Evolutionary conservation across 2,113 vertebrate species (phyloP), one percentile per base, ranked within the genome.

Genomic region (Noctilio leporinus): DNA sequence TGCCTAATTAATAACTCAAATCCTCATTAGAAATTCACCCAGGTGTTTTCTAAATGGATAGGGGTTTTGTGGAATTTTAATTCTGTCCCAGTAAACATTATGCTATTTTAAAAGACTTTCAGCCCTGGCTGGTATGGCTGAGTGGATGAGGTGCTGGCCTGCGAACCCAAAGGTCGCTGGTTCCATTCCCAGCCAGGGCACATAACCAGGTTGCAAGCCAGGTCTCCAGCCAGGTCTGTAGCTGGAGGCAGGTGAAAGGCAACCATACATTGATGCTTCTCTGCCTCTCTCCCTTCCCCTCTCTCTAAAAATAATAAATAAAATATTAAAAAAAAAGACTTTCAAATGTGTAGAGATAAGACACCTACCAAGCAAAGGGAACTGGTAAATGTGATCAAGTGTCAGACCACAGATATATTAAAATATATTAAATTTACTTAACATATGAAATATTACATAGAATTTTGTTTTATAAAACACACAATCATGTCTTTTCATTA

Each of bases 1-100:
- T 75, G 49, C 28, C 85, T 93, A 91, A 93, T 96, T 87, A 94
- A 95, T 95, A 89, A 92, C 59, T 55, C 62, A 67, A 69, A 88
- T 76, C 67, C 40, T 59, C 53, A 85, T 81, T 92, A 95, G 84
- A 96, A 94, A 93, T 57, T 82, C 84, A 89, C 40, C 89, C 17
- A 8, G 59, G 22, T 89, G 26, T 87, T 93, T 95, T 78, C 40
- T 73, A 49, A 85, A 82, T 12, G 73, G 59, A 57, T 49, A 55
- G 35, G 10, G 22, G 62, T 81, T 91, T 84, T 93, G 43, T 35
- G 78, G 7, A 84, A 47, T 35, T 93, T 92, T 43, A 67, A 81
- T 77, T 95, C 87, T 62, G 14, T 64, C 59, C 43, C 26, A 20
- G 17, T 30, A 86, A 93, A 87, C 24, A 20, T 12, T 83, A 7